Evolutionary conservation across 2,888 invertebrate genomes (phyloP).

Genomic region (Nowickia ferox): DNA sequence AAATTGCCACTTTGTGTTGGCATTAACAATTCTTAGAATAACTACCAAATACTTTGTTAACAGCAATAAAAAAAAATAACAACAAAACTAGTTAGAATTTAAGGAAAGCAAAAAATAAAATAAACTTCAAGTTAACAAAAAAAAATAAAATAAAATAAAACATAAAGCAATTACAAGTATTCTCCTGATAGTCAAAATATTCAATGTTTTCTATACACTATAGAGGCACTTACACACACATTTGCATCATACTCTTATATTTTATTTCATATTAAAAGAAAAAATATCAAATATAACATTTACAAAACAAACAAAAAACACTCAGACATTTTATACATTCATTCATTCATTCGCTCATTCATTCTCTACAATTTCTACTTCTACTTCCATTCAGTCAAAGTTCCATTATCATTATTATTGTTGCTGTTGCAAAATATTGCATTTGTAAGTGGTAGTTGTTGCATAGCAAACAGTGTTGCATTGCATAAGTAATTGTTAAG

Average conservation of each 20-base stretch:
- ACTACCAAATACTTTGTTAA: constrained; percentile 55
- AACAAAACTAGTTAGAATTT: constrained; percentile 17
- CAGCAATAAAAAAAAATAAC: constrained; percentile 47
- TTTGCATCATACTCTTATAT: neutral
- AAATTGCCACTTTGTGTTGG: constrained; percentile 74
- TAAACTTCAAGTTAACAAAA: constrained; percentile 47
- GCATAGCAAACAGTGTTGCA: constrained; percentile 17
- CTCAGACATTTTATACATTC: constrained; percentile 45
- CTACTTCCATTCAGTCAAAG: constrained; percentile 29
- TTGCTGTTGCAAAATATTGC: constrained; percentile 57
- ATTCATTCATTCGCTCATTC: constrained; percentile 46
- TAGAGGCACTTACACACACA: constrained; percentile 3
- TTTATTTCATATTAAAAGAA: constrained; percentile 13
- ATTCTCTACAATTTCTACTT: constrained; percentile 18
- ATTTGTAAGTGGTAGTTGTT: constrained; percentile 46
- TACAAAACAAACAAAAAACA: constrained; percentile 2
- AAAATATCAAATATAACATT: neutral
- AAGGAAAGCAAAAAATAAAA: constrained; percentile 6
- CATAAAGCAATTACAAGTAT: constrained; percentile 71
- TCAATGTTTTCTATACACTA: constrained; percentile 51
- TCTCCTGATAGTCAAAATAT: constrained; percentile 67
- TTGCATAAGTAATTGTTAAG: constrained; percentile 46
- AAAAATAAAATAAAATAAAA: constrained; percentile 53
- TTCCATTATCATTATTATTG: constrained; percentile 28
- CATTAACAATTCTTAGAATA: constrained; percentile 70